Evolutionary conservation across 2,797 vertebrate genomes (phyloP), one percentile per base, ranked within the genome.

Genomic region (Amphiprion clarkii): DNA sequence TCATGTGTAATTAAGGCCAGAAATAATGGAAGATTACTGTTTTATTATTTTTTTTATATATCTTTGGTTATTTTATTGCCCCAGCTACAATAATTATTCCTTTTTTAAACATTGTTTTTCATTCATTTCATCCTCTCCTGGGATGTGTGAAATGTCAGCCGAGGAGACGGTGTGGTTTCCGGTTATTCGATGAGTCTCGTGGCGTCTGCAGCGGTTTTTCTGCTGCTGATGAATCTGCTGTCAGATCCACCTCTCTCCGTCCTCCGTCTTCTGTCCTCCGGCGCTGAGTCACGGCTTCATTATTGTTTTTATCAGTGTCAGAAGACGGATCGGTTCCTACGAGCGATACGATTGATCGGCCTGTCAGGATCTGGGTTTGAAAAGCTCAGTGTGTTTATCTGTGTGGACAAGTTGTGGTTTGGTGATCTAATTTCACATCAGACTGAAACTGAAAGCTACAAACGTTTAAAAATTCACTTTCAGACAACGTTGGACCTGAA

Each of bases 291-390:
- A 68, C 67, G 23, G 66, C 58, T 76, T 82, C 67, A 67, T 80
- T 67, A 55, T 73, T 82, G 77, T 86, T 78, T 81, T 69, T 69
- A 76, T 88, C 81, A 72, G 44, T 23, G 23, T 23, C 23, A 23
- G 23, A 67, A 74, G 81, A 84, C 71, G 67, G 81, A 87, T 83
- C 67, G 67, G 75, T 52, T 66, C 46, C 65, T 39, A 56, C 21
- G 17, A 77, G 65, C 54, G 66, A 75, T 65, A 57, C 36, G 3
- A 57, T 36, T 65, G 76, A 85, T 80, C 3, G 23, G 0, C 13
- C 57, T 71, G 64, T 67, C 66, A 1, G 23, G 23, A 23, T 23
- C 23, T 23, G 52, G 65, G 17, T 71, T 53, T 70, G 48, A 82
- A 31, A 53, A 8, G 56, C 40, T 62, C 31, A 23, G n/a, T 66